A percentile compares a stretch with the other conserved stretches of the same genome.
Evolutionary conservation across 2,113 vertebrate genomes (phyloP).

Genomic region (Megatriorchis doriae): DNA sequence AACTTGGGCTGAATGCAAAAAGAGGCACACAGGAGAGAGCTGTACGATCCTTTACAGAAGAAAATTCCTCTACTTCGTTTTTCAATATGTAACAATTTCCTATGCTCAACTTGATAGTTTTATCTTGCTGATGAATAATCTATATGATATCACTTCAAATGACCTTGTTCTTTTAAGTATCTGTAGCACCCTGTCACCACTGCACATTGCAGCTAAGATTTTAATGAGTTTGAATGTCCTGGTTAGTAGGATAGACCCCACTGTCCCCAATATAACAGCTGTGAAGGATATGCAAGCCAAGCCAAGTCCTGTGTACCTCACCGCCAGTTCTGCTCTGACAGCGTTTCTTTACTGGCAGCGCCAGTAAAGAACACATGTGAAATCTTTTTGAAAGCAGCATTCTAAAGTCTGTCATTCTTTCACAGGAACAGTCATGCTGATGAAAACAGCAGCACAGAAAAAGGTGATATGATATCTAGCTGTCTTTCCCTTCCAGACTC

Average conservation of each 20-base stretch:
- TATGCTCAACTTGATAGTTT: neutral
- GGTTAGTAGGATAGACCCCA: neutral
- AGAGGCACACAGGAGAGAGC: neutral
- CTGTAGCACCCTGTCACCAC: neutral
- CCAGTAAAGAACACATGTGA: neutral
- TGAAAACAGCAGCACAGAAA: neutral
- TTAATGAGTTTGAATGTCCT: neutral
- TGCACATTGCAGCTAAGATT: neutral
- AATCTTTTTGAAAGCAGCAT: neutral
- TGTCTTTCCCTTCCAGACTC: neutral
- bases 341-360: neutral
- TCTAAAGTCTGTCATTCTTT: neutral
- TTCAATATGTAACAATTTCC: neutral
- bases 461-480: no score
- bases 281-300: neutral
- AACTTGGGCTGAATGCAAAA: neutral
- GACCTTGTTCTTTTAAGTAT: neutral
- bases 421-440: neutral
- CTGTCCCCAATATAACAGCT: neutral
- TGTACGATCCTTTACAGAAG: neutral
- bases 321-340: neutral
- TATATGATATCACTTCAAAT: neutral
- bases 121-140: neutral
- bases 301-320: neutral
- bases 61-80: neutral